phyloP scores from a whole-genome alignment of 2,797 vertebrate species.

The Enteromius fasciolatus region DNA sequence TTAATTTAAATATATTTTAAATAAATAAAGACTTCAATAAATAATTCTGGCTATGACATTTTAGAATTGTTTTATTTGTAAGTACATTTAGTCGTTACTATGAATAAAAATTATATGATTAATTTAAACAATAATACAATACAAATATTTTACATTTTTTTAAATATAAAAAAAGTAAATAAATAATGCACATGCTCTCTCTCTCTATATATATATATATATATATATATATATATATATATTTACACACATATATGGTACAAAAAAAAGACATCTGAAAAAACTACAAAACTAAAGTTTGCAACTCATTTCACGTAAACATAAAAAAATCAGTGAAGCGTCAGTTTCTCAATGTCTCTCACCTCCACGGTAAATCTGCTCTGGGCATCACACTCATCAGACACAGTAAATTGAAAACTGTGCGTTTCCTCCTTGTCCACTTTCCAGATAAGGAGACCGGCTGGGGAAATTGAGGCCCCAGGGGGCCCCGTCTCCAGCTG shows the following conservation, averaged over 20 bases:
- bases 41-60: not conserved
- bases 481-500: constrained; percentile 73
- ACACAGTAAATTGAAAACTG: constrained; percentile 75
- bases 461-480: constrained; percentile 76
- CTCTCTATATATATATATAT: no score
- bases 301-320: not conserved
- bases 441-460: constrained; percentile 85
- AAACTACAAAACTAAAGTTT: not conserved
- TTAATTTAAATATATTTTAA: not conserved
- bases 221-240: no score
- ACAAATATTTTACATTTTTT: no score
- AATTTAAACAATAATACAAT: not conserved
- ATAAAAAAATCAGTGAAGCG: constrained; percentile 8
- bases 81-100: no score
- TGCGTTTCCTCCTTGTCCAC: constrained; percentile 65
- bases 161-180: no score
- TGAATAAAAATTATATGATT: not conserved
- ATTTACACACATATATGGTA: no score
- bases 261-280: not conserved
- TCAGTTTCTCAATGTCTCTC: constrained; percentile 35
- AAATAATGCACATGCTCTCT: no score
- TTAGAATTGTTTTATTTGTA: no score
- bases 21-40: not conserved
- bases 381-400: constrained; percentile 80
- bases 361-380: constrained; percentile 77